These are phyloP conservation scores for Brachystomella parvula DNA, from an alignment of 1,140 invertebrate genomes.

Conservation along the genomic window DNA sequence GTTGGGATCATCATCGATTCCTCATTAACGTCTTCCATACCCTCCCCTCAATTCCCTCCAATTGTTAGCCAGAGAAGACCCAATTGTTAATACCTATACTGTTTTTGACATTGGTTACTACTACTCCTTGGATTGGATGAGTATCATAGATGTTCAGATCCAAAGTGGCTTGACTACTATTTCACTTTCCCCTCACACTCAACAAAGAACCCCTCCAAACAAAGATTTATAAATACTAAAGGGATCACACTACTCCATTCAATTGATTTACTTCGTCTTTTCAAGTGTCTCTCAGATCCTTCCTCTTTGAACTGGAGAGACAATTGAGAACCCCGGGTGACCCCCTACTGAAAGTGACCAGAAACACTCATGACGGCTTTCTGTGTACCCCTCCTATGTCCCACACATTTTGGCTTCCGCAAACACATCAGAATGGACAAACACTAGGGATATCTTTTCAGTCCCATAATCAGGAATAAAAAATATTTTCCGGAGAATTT, in stretches of 20 bases:
- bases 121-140: constrained; percentile 22
- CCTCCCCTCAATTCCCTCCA: background rate
- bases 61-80: background rate
- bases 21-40: constrained; percentile 5
- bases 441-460: too few relatives aligned
- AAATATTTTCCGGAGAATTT: too few relatives aligned
- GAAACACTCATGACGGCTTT: background rate
- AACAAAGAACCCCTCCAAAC: too few relatives aligned
- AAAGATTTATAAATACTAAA: too few relatives aligned
- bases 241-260: constrained; percentile 1
- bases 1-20: constrained; percentile 13
- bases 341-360: background rate
- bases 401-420: constrained; percentile 3
- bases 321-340: background rate
- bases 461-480: too few relatives aligned
- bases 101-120: background rate
- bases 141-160: too few relatives aligned
- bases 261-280: background rate
- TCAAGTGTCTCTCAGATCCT: background rate
- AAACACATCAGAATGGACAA: too few relatives aligned
- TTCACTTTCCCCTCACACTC: too few relatives aligned
- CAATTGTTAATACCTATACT: background rate
- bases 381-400: background rate
- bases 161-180: too few relatives aligned
- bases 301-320: background rate